Conservation (phyloP, 2,888 invertebrate species). For the Meloe dianella region DNA sequence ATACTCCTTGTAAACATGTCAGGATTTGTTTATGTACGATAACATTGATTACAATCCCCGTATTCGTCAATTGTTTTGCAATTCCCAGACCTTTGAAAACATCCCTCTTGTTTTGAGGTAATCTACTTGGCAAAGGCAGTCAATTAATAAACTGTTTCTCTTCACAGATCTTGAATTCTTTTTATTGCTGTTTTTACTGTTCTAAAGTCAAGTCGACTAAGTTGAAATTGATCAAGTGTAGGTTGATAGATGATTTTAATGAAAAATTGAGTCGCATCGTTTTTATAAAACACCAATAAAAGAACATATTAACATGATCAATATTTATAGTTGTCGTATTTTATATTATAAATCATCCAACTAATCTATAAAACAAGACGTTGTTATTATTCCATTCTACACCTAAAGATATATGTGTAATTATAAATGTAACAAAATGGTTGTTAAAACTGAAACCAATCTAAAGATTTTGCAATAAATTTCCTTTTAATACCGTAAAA, state of each 20-base stretch:
- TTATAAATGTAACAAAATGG: slow-evolving; percentile 32
- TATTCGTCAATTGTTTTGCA: too few relatives aligned
- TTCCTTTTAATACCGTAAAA: slow-evolving; percentile 37
- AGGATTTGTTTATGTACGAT: too few relatives aligned
- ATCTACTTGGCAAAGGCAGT: too few relatives aligned
- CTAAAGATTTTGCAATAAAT: slow-evolving; percentile 41
- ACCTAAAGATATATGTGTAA: slow-evolving; percentile 39
- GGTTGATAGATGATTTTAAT: background rate
- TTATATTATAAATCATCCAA: background rate
- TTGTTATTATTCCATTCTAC: slow-evolving; percentile 25
- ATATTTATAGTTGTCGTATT: slow-evolving; percentile 8
- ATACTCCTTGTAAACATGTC: too few relatives aligned
- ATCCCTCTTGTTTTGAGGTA: too few relatives aligned
- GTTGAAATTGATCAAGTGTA: background rate
- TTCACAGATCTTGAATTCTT: too few relatives aligned
- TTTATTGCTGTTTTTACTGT: too few relatives aligned
- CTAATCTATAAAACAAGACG: slow-evolving; percentile 21
- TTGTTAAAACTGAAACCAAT: slow-evolving; percentile 40
- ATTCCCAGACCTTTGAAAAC: too few relatives aligned
- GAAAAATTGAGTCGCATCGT: background rate
- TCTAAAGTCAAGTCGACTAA: background rate
- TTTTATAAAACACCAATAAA: background rate
- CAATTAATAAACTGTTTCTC: too few relatives aligned
- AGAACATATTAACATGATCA: background rate
- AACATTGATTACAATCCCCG: too few relatives aligned